Evolutionary conservation across 2,888 invertebrate species (phyloP).

Genomic region (Argyra leucocephala): DNA sequence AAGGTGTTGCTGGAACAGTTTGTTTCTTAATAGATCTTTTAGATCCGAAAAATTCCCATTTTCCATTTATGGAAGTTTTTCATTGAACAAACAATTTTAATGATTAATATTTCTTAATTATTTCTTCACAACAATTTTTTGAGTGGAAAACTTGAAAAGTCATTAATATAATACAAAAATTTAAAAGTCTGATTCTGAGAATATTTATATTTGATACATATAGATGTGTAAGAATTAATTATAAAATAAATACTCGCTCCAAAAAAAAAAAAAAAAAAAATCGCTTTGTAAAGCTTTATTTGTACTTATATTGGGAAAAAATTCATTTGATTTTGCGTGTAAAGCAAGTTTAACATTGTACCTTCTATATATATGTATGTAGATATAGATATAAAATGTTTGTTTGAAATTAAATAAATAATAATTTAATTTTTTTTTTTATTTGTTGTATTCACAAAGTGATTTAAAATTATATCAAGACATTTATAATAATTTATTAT

Average conservation of each 20-base stretch:
- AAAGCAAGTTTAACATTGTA: background rate
- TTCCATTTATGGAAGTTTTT: conserved; percentile 71
- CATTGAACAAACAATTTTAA: conserved; percentile 22
- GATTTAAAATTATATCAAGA: too few species aligned
- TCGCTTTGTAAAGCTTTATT: background rate
- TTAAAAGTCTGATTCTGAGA: background rate
- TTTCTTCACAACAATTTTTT: too few species aligned
- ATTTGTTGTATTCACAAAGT: too few species aligned
- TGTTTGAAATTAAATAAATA: too few species aligned
- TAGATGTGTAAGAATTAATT: background rate
- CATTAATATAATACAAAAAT: background rate
- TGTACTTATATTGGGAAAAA: background rate
- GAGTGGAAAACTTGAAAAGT: too few species aligned
- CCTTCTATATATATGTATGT: background rate
- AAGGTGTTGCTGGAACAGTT: conserved; percentile 77
- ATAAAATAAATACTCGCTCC: background rate
- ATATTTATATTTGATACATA: conserved; percentile 3
- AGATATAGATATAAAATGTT: too few species aligned
- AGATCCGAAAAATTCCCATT: conserved; percentile 61
- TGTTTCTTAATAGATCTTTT: conserved; percentile 72
- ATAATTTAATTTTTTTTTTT: too few species aligned
- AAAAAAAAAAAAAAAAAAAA: background rate
- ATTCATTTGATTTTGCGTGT: background rate
- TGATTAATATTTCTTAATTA: too few species aligned
- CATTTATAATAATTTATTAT: too few species aligned